A percentile compares a stretch with the other conserved stretches of the same genome.
phyloP scores from a whole-genome alignment of 2,888 invertebrate species.

The Drosophila vallismaia region DNA sequence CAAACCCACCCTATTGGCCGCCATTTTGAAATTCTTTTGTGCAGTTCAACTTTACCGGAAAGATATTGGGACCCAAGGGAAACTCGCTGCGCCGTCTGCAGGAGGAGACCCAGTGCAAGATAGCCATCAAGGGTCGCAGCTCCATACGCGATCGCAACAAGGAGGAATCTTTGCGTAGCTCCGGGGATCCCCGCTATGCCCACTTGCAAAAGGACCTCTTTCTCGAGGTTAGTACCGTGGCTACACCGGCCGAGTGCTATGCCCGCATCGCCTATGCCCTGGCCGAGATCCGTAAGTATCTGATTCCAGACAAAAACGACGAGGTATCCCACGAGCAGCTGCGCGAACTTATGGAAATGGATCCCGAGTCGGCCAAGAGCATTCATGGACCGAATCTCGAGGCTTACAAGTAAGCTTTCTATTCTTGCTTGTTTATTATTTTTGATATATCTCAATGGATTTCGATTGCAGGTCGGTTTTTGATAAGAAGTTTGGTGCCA shows the following conservation, averaged over 20 bases:
- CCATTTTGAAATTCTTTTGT: background rate
- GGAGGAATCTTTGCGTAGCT: slow-evolving; percentile 91
- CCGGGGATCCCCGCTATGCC: slow-evolving; percentile 93
- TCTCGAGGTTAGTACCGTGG: slow-evolving; percentile 93
- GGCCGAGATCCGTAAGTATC: slow-evolving; percentile 79
- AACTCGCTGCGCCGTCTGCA: slow-evolving; percentile 96
- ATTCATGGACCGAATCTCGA: slow-evolving; percentile 70
- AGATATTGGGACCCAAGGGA: slow-evolving; percentile 96
- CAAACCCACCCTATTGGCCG: background rate
- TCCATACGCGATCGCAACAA: slow-evolving; percentile 95
- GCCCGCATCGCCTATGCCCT: slow-evolving; percentile 85
- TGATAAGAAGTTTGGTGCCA: slow-evolving; percentile 66
- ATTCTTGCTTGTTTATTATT: background rate
- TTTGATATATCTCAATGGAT: background rate
- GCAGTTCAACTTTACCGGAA: slow-evolving; percentile 97
- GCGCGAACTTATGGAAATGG: slow-evolving; percentile 76
- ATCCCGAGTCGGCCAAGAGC: slow-evolving; percentile 71
- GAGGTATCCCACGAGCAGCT: slow-evolving; percentile 77
- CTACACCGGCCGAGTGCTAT: slow-evolving; percentile 93
- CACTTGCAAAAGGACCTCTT: slow-evolving; percentile 95
- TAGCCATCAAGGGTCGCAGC: slow-evolving; percentile 95
- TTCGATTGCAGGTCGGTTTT: slow-evolving; percentile 68
- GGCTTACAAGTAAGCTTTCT: slow-evolving; percentile 57
- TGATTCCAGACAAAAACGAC: slow-evolving; percentile 79
- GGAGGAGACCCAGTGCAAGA: slow-evolving; percentile 97